Conservation (phyloP, 2,888 invertebrate genomes). For the Pseudoips prasinana region DNA sequence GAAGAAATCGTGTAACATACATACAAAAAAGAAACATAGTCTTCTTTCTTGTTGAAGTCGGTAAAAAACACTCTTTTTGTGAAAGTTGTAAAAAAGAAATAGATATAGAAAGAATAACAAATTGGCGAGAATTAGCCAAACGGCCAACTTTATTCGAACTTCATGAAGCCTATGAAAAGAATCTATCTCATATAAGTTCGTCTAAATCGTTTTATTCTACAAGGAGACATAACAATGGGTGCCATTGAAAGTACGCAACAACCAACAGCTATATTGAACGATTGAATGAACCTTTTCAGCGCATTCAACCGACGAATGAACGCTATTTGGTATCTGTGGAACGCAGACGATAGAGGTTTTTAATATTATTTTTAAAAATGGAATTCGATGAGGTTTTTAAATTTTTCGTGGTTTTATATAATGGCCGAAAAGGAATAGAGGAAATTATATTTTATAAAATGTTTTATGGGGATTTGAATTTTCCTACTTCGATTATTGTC, state of each 20-base stretch:
- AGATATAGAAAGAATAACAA: too few relatives aligned
- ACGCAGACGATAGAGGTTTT: slow-evolving; percentile 27
- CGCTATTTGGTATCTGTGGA: slow-evolving; percentile 35
- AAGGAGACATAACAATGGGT: slow-evolving; percentile 21
- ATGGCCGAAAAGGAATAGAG: background rate
- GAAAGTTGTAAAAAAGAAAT: too few relatives aligned
- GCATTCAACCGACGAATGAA: slow-evolving; percentile 17
- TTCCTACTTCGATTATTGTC: too few relatives aligned
- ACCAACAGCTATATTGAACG: slow-evolving; percentile 24
- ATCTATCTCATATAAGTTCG: slow-evolving; percentile 13
- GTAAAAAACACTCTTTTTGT: too few relatives aligned
- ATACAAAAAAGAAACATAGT: too few relatives aligned
- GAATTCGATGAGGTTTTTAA: slow-evolving; percentile 4
- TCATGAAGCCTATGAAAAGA: too few relatives aligned
- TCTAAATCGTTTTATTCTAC: slow-evolving; percentile 15
- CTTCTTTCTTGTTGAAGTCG: too few relatives aligned
- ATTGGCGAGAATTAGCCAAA: too few relatives aligned
- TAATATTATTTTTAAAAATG: slow-evolving; percentile 18
- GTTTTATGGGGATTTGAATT: too few relatives aligned
- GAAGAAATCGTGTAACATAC: too few relatives aligned
- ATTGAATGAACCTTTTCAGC: slow-evolving; percentile 27
- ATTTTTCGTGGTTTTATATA: background rate
- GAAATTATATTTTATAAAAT: background rate
- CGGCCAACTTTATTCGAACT: too few relatives aligned
- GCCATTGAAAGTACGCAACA: slow-evolving; percentile 29